Evolutionary conservation across 2,797 vertebrate species (phyloP).

Genomic region (Diglossa cyanea): DNA sequence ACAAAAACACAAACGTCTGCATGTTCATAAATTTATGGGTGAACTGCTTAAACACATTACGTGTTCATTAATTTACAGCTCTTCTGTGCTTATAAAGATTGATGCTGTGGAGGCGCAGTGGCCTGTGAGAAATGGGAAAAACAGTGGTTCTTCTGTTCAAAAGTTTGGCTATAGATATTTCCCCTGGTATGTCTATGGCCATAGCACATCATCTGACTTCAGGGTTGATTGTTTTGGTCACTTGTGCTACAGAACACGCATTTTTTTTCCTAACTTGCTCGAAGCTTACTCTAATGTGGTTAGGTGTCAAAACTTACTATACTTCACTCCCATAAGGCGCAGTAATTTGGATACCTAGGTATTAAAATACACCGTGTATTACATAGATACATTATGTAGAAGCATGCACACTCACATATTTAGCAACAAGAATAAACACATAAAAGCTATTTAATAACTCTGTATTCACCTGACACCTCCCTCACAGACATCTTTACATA

Average conservation of each 20-base stretch:
- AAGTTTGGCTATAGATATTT: neutral
- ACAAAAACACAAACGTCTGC: constrained; percentile 5
- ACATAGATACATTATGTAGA: neutral
- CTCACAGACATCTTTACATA: neutral
- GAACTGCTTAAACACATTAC: neutral
- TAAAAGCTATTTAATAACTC: neutral
- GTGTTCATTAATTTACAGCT: neutral
- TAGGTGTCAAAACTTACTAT: neutral
- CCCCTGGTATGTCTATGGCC: neutral
- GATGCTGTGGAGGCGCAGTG: neutral
- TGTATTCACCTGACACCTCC: neutral
- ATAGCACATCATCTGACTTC: neutral
- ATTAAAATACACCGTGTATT: neutral
- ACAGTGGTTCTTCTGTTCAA: neutral
- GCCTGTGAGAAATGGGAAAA: neutral
- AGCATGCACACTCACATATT: neutral
- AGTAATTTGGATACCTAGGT: neutral
- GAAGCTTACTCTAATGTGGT: neutral
- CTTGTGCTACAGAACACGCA: neutral
- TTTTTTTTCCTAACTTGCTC: neutral
- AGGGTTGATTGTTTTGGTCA: neutral
- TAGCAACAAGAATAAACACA: neutral
- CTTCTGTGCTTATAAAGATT: neutral
- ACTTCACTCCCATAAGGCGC: neutral
- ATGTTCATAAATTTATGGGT: neutral